Percentiles rank a stretch among this genome's conserved stretches.
phyloP scores from a whole-genome alignment of 2,797 vertebrate species.

The Triplophysa bombifrons region DNA sequence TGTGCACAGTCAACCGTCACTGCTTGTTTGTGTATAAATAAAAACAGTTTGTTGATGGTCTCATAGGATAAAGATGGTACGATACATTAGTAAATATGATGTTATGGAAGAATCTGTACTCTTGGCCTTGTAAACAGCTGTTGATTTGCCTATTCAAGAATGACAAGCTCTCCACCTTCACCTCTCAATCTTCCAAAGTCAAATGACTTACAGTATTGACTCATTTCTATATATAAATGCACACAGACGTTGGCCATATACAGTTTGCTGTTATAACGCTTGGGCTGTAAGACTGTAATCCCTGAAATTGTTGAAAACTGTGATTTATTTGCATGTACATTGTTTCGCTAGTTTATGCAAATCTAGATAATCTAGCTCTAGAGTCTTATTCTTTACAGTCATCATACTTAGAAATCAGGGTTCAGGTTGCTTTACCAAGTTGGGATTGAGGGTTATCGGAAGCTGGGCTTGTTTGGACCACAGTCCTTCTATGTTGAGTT shows the following conservation, averaged over 20 bases:
- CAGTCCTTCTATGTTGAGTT: background rate
- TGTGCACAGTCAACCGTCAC: background rate
- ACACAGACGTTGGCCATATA: background rate
- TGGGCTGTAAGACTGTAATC: background rate
- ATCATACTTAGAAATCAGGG: background rate
- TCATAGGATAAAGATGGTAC: background rate
- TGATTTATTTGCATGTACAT: background rate
- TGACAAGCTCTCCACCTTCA: conserved; percentile 39
- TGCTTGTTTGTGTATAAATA: background rate
- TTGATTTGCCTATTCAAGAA: conserved; percentile 47
- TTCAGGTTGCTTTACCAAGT: background rate
- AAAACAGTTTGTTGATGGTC: background rate
- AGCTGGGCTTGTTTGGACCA: conserved; percentile 2
- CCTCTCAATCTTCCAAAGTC: conserved; percentile 45
- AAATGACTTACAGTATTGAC: conserved; percentile 19
- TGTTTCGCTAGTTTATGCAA: conserved; percentile 2
- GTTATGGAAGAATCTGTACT: conserved; percentile 18
- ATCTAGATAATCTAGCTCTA: background rate
- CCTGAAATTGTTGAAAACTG: background rate
- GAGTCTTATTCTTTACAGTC: conserved; percentile 10
- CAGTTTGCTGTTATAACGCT: background rate
- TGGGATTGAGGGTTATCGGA: background rate
- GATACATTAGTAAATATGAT: background rate
- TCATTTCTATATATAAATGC: conserved; percentile 24
- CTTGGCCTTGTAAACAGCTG: conserved; percentile 53